Evolutionary conservation across 2,113 vertebrate species (phyloP).

Genomic region (Gila orcuttii): DNA sequence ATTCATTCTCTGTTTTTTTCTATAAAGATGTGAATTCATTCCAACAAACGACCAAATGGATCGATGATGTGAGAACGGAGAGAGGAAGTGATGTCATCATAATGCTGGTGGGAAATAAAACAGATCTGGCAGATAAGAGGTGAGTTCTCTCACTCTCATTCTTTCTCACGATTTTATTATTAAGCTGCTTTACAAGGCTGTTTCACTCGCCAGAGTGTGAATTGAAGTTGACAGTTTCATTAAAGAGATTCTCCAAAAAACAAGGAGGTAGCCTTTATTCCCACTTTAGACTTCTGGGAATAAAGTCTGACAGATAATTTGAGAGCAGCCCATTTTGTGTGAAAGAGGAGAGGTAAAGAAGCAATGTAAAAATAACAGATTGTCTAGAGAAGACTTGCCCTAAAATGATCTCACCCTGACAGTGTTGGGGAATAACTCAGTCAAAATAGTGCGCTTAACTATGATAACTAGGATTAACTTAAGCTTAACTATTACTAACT

Average conservation of each 20-base stretch:
- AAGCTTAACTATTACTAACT: neutral
- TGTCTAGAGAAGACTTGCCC: neutral
- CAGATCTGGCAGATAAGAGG: conserved; percentile 92
- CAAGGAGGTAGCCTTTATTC: conserved; percentile 3
- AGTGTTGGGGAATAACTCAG: neutral
- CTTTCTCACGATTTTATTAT: conserved; percentile 2
- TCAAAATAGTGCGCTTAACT: neutral
- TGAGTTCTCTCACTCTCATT: conserved; percentile 55
- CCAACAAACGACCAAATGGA: conserved; percentile 94
- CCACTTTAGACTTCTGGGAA: neutral
- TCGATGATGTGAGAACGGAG: conserved; percentile 92
- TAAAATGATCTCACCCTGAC: neutral
- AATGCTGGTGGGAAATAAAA: conserved; percentile 86
- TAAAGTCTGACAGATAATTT: neutral
- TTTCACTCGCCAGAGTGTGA: conserved; percentile 12
- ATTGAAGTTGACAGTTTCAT: conserved; percentile 18
- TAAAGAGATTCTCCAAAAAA: conserved; percentile 6
- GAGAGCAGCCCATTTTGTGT: neutral
- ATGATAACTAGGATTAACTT: neutral
- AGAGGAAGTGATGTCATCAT: conserved; percentile 81
- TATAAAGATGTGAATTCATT: conserved; percentile 89
- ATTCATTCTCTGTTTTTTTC: conserved; percentile 74
- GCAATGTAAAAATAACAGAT: neutral
- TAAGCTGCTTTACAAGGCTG: conserved; percentile 17
- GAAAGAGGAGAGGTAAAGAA: neutral